These are phyloP conservation scores for Poecile montanus DNA, from an alignment of 2,797 vertebrate genomes.

Conservation along the genomic window DNA sequence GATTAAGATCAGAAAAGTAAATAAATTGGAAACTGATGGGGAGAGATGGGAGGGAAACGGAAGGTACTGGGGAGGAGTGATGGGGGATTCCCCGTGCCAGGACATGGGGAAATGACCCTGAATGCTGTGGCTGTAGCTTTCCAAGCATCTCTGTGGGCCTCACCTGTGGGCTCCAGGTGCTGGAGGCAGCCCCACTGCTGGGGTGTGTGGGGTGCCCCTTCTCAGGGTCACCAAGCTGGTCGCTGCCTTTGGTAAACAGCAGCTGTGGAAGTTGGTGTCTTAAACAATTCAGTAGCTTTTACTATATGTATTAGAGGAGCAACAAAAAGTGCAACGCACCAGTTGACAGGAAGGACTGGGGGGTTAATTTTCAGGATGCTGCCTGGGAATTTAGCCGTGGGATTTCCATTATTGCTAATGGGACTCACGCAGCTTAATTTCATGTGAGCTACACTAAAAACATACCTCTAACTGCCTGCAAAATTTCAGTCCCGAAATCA, in stretches of 20 bases:
- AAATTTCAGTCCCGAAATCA: constrained; percentile 63
- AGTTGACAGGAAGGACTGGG: constrained; percentile 43
- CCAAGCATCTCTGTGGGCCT: background rate
- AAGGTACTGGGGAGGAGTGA: background rate
- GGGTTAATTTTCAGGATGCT: constrained; percentile 68
- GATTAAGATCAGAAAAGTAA: constrained; percentile 59
- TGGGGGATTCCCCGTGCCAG: background rate
- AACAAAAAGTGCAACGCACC: background rate
- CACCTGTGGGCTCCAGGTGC: background rate
- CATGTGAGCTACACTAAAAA: constrained; percentile 49
- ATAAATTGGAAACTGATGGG: constrained; percentile 53
- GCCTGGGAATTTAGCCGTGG: constrained; percentile 64
- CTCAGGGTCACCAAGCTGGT: background rate
- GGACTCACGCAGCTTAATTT: constrained; percentile 64
- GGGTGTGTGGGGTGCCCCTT: background rate
- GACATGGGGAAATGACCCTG: background rate
- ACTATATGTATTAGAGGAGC: background rate
- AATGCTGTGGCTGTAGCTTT: background rate
- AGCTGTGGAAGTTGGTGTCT: background rate
- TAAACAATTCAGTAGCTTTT: constrained; percentile 16
- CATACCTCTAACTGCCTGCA: constrained; percentile 32
- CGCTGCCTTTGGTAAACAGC: fast-evolving
- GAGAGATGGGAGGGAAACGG: constrained; percentile 15
- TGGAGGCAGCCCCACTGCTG: background rate
- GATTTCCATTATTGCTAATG: constrained; percentile 66